Conservation (phyloP, 2,113 vertebrate species). For the Pseudopipra pipra region DNA sequence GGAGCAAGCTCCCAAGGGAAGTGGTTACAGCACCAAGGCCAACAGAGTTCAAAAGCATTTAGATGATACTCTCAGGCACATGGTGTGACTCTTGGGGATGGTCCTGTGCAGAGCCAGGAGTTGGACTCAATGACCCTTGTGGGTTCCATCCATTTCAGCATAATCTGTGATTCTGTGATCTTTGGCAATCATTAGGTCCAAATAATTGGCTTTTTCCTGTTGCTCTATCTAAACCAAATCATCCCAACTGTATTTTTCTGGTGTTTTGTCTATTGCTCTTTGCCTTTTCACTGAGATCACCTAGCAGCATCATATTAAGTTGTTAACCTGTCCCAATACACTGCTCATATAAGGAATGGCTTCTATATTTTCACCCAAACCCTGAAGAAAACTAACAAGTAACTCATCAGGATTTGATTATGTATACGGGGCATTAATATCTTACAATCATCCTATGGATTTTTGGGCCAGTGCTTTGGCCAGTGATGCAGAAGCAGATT, state of each 20-base stretch:
- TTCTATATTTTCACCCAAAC: background rate
- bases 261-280: background rate
- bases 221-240: background rate
- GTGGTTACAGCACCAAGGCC: background rate
- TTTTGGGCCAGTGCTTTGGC: background rate
- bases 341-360: background rate
- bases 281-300: background rate
- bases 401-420: background rate
- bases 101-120: background rate
- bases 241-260: background rate
- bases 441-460: background rate
- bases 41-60: background rate
- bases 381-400: background rate
- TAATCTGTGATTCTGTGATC: background rate
- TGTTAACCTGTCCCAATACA: background rate
- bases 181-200: background rate
- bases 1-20: background rate
- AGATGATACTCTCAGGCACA: background rate
- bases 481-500: background rate
- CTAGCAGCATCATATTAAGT: fast-evolving
- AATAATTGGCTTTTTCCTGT: background rate
- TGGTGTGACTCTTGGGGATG: background rate
- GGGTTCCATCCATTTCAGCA: background rate
- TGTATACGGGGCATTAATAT: background rate
- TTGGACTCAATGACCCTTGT: background rate